Conservation (phyloP, 2,888 invertebrate genomes). For the Ceriagrion tenellum region DNA sequence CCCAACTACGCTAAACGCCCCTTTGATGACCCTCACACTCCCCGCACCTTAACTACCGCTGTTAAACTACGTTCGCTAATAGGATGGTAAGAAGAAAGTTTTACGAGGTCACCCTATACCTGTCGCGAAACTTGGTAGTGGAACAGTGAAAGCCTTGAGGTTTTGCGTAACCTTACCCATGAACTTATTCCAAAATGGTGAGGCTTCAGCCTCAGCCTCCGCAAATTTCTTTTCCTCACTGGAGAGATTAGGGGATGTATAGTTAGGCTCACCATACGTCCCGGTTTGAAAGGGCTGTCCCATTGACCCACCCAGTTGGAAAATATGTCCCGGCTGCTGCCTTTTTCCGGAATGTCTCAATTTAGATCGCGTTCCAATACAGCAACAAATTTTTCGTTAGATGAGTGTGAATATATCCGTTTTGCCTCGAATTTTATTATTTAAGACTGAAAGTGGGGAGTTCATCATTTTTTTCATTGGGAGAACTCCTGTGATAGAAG, state of each 20-base stretch:
- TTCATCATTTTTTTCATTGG: not conserved
- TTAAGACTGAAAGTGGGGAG: not conserved
- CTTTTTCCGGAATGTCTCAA: too few species aligned
- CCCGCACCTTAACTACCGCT: not conserved
- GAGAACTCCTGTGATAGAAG: not conserved
- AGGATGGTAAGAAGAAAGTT: not conserved
- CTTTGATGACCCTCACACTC: not conserved
- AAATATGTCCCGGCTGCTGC: too few species aligned
- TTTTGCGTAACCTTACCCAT: not conserved
- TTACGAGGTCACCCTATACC: not conserved
- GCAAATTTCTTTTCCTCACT: not conserved
- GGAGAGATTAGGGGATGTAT: not conserved
- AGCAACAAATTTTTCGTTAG: not conserved
- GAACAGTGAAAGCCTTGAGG: not conserved
- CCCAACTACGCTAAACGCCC: not conserved
- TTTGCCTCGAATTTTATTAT: too few species aligned
- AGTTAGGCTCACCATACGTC: too few species aligned
- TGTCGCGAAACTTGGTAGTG: not conserved
- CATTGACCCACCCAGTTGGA: too few species aligned
- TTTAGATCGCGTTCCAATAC: too few species aligned
- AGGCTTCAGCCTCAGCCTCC: not conserved
- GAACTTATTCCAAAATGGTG: not conserved
- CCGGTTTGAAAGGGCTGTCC: too few species aligned
- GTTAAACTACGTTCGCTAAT: not conserved
- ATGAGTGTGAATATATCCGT: too few species aligned